These are phyloP conservation scores for Lethenteron camtschaticum DNA, from an alignment of 2,113 vertebrate genomes.

Conservation along the genomic window DNA sequence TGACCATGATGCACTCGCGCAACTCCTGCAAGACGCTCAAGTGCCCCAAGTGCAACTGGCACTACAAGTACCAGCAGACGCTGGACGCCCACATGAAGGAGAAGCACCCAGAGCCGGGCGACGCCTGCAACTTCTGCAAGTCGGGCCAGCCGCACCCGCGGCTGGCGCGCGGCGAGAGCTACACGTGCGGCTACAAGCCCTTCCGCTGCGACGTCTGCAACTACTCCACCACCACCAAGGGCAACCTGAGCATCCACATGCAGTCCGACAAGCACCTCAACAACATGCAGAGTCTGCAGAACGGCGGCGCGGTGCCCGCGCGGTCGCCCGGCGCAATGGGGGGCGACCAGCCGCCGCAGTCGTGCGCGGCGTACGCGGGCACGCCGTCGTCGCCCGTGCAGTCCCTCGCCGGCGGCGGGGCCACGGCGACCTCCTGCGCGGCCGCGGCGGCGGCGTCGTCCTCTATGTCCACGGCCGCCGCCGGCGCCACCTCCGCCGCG, in stretches of 20 bases:
- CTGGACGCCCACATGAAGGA: conserved; percentile 99
- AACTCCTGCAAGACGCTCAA: conserved; percentile 99
- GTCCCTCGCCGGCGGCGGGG: conserved; percentile 40
- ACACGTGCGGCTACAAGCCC: conserved; percentile 96
- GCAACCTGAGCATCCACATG: conserved; percentile 99
- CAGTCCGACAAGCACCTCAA: conserved; percentile 99
- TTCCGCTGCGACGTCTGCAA: conserved; percentile 99
- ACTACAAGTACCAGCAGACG: conserved; percentile 99
- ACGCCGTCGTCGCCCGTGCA: conserved; percentile 62
- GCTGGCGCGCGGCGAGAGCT: conserved; percentile 88
- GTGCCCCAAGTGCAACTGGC: conserved; percentile 99
- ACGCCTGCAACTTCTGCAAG: conserved; percentile 71
- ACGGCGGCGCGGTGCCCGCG: conserved; percentile 25
- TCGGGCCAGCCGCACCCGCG: conserved; percentile 87
- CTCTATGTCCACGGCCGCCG: conserved; percentile 26
- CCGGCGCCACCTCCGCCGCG: conserved; percentile 50
- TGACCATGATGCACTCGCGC: conserved; percentile 99
- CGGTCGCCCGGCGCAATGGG: not conserved
- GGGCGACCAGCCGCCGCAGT: too few species aligned
- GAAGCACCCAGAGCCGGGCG: conserved; percentile 88
- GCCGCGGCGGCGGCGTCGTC: conserved; percentile 19
- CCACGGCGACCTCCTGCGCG: conserved; percentile 32
- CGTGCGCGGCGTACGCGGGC: conserved; percentile 21
- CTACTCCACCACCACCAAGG: conserved; percentile 98
- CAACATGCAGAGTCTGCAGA: conserved; percentile 99